Evolutionary conservation across 92 coral and sea anemone genomes (phyloP).

Genomic region (Umimayanthus chanpuru): DNA sequence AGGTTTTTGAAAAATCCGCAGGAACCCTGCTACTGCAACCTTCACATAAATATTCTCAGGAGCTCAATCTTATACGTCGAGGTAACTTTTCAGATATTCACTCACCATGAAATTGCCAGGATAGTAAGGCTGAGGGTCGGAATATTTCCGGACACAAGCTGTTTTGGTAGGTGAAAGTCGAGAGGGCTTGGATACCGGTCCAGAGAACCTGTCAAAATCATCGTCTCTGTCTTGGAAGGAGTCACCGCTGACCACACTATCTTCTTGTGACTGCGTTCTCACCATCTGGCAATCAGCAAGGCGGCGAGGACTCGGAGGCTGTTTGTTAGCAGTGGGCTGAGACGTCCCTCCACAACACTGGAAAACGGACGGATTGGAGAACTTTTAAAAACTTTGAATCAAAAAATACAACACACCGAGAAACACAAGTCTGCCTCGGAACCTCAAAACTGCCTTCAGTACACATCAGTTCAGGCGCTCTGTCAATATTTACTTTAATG

Average conservation of each 20-base stretch:
- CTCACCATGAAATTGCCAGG: conserved; percentile 42
- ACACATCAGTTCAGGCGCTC: no score
- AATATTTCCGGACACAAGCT: conserved; percentile 64
- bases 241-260: conserved; percentile 89
- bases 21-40: not conserved
- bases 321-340: conserved; percentile 13
- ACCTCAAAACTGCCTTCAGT: no score
- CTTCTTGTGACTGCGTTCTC: conserved; percentile 86
- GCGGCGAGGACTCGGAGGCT: conserved; percentile 44
- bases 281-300: conserved; percentile 71
- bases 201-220: conserved; percentile 71
- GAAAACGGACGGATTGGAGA: not conserved
- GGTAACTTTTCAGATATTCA: no score
- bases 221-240: conserved; percentile 84
- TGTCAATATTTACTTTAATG: no score
- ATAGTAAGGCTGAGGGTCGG: conserved; percentile 78
- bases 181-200: conserved; percentile 60
- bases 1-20: no score
- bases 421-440: not conserved
- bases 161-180: conserved; percentile 60
- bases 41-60: not conserved
- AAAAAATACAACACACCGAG: not conserved
- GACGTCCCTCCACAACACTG: conserved; percentile 46
- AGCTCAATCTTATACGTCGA: not conserved
- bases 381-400: not conserved